phyloP scores from a whole-genome alignment of 2,888 invertebrate genomes.

The Melitaea athalia region DNA sequence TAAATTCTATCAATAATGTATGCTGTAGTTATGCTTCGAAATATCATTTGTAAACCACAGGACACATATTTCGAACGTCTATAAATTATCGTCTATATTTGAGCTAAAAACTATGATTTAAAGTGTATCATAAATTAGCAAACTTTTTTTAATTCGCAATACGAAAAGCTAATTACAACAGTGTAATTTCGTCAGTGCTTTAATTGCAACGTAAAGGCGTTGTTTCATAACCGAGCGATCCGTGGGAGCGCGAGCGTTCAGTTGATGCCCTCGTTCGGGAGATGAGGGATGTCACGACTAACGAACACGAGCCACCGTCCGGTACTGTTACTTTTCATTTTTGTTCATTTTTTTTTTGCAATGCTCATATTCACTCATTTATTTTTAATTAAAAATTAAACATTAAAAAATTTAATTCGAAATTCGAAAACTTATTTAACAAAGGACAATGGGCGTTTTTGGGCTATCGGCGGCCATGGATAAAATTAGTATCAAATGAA shows the following conservation, averaged over 20 bases:
- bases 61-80: neutral
- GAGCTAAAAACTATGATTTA: too few relatives aligned
- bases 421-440: too few relatives aligned
- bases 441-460: too few relatives aligned
- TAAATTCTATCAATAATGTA: too few relatives aligned
- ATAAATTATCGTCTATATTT: too few relatives aligned
- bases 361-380: neutral
- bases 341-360: neutral
- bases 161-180: constrained; percentile 24
- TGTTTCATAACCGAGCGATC: constrained; percentile 37
- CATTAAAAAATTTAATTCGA: neutral
- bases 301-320: constrained; percentile 43
- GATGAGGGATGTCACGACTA: constrained; percentile 53
- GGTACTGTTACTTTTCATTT: constrained; percentile 19
- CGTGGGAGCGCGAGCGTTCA: constrained; percentile 47
- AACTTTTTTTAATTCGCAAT: neutral
- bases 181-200: constrained; percentile 20
- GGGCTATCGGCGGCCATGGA: too few relatives aligned
- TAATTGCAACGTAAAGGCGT: constrained; percentile 30
- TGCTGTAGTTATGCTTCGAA: neutral
- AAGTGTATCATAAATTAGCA: too few relatives aligned
- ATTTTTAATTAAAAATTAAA: constrained; percentile 20
- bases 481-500: too few relatives aligned
- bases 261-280: constrained; percentile 34
- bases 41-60: neutral